Percentiles rank a stretch among this genome's conserved stretches.
phyloP scores from a whole-genome alignment of 2,888 invertebrate genomes.

The Xylocampa areola region DNA sequence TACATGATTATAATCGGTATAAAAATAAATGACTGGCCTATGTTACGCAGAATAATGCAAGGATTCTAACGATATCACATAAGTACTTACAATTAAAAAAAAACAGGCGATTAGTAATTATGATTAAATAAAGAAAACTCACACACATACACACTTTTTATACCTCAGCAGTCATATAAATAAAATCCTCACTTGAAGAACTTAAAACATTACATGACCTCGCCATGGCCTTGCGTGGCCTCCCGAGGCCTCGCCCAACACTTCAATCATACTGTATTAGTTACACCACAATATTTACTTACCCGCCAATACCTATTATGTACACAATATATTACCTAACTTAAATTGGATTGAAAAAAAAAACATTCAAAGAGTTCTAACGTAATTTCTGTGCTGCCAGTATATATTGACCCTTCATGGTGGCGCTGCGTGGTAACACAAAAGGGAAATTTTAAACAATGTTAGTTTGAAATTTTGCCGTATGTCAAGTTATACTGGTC shows the following conservation, averaged over 20 bases:
- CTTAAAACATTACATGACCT: conserved; percentile 31
- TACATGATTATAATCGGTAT: too few relatives aligned
- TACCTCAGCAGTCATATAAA: neutral
- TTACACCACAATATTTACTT: conserved; percentile 36
- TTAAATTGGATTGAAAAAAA: conserved; percentile 26
- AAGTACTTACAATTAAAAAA: too few relatives aligned
- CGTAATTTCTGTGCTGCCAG: conserved; percentile 9
- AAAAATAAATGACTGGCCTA: too few relatives aligned
- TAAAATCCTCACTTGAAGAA: conserved; percentile 22
- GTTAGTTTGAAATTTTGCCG: neutral
- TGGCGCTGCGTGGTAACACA: conserved; percentile 10
- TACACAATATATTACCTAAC: conserved; percentile 14
- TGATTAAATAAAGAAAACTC: too few relatives aligned
- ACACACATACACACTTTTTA: too few relatives aligned
- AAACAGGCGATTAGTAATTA: too few relatives aligned
- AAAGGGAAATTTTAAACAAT: neutral
- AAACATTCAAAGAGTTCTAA: conserved; percentile 11
- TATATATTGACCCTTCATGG: conserved; percentile 2
- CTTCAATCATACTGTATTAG: conserved; percentile 35
- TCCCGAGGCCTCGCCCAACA: neutral
- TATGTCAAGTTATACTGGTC: conserved; percentile 1
- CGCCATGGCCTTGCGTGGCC: conserved; percentile 19
- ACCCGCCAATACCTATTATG: conserved; percentile 22
- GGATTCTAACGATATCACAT: too few relatives aligned
- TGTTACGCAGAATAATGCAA: too few relatives aligned